These are phyloP conservation scores for Zaprionus obscuricornis DNA, from an alignment of 2,888 invertebrate species.

Conservation along the genomic window DNA sequence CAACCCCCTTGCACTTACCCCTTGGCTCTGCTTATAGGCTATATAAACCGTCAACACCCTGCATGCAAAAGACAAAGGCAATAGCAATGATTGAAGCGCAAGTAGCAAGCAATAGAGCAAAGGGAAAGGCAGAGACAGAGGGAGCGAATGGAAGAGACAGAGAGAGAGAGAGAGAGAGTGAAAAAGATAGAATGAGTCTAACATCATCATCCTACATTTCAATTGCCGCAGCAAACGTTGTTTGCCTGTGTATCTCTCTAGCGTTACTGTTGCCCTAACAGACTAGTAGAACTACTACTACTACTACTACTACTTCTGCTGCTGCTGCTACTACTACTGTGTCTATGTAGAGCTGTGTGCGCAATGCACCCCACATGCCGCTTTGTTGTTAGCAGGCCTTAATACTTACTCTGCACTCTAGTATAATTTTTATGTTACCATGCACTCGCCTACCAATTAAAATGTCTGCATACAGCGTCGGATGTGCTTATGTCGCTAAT, in stretches of 20 bases:
- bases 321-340: too few species aligned
- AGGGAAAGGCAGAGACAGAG: too few species aligned
- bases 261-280: too few species aligned
- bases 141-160: conserved; percentile 54
- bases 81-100: conserved; percentile 56
- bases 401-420: conserved; percentile 51
- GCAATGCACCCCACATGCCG: too few species aligned
- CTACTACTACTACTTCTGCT: too few species aligned
- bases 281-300: too few species aligned
- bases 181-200: conserved; percentile 60
- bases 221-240: conserved; percentile 61
- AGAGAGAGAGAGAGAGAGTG: conserved; percentile 64
- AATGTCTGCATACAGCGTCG: conserved; percentile 75
- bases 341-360: too few species aligned
- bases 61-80: conserved; percentile 53
- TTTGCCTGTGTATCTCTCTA: conserved; percentile 7
- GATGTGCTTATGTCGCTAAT: conserved; percentile 80
- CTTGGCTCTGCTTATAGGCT: too few species aligned
- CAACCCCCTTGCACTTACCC: not conserved
- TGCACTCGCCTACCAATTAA: conserved; percentile 79
- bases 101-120: too few species aligned
- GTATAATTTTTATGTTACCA: conserved; percentile 79
- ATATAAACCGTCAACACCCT: too few species aligned
- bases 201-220: conserved; percentile 68
- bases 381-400: conserved; percentile 21